Evolutionary conservation across 2,113 vertebrate species (phyloP).

Genomic region (Lepidothrix coronata): DNA sequence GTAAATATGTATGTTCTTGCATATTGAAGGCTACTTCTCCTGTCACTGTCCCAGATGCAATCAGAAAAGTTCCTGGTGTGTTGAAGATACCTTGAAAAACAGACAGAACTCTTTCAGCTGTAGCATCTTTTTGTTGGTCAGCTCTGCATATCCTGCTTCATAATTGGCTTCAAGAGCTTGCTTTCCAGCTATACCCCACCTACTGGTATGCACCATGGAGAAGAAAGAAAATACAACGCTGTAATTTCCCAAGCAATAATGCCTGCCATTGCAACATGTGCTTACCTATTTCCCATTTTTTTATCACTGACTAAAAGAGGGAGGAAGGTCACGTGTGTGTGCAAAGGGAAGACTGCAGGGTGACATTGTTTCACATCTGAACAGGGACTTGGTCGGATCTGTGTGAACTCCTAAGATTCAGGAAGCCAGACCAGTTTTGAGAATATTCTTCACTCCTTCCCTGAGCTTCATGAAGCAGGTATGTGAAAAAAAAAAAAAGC

Average conservation of each 20-base stretch:
- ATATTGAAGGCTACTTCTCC: not conserved
- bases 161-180: not conserved
- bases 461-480: not conserved
- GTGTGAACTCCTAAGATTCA: not conserved
- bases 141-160: not conserved
- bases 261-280: fast-evolving
- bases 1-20: not conserved
- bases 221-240: not conserved
- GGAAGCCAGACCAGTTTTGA: not conserved
- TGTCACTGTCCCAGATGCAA: not conserved
- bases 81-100: not conserved
- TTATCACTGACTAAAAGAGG: not conserved
- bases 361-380: not conserved
- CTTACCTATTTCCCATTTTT: not conserved
- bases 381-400: not conserved
- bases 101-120: not conserved
- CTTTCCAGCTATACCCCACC: not conserved
- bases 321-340: not conserved
- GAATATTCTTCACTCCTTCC: not conserved
- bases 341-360: not conserved
- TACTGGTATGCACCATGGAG: not conserved
- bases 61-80: not conserved
- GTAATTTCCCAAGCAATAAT: not conserved
- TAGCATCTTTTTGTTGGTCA: not conserved
- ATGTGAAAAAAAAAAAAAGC: not conserved